Conservation (phyloP, 2,797 vertebrate genomes). For the Macropus fuliginosus region DNA sequence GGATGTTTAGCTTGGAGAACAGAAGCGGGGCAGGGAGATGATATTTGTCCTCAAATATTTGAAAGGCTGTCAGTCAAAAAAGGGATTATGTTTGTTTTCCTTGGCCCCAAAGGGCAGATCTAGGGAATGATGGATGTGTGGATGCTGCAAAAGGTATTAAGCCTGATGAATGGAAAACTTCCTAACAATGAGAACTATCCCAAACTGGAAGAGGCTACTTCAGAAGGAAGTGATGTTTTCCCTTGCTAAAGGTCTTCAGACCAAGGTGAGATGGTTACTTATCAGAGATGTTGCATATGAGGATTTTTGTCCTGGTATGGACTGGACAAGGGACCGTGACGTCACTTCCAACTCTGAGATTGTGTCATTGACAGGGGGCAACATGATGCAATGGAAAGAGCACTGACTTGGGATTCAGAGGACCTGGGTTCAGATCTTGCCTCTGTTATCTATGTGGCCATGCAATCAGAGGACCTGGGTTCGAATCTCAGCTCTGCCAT, state of each 20-base stretch:
- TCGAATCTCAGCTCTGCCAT: not conserved
- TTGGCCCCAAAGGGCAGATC: not conserved
- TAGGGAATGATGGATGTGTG: not conserved
- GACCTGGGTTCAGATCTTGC: not conserved
- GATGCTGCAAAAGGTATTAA: not conserved
- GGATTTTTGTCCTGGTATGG: not conserved
- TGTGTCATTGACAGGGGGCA: not conserved
- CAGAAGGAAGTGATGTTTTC: not conserved
- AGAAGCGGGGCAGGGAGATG: not conserved
- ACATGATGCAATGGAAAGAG: not conserved
- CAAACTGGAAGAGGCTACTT: not conserved
- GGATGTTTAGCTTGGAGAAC: slow-evolving; percentile 3
- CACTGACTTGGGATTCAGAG: not conserved
- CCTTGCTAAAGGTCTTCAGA: not conserved
- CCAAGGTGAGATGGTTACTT: not conserved
- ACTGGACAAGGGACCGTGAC: not conserved
- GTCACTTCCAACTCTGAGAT: not conserved
- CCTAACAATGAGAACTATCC: not conserved
- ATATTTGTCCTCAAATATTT: not conserved
- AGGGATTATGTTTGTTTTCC: not conserved
- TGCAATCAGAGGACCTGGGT: not conserved
- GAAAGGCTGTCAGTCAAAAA: not conserved
- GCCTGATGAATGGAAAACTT: not conserved
- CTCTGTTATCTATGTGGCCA: not conserved
- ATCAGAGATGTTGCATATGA: not conserved